Evolutionary conservation across 2,797 vertebrate species (phyloP), one percentile per base, ranked within the genome.

Genomic region (Heteromormyrus szaboi): DNA sequence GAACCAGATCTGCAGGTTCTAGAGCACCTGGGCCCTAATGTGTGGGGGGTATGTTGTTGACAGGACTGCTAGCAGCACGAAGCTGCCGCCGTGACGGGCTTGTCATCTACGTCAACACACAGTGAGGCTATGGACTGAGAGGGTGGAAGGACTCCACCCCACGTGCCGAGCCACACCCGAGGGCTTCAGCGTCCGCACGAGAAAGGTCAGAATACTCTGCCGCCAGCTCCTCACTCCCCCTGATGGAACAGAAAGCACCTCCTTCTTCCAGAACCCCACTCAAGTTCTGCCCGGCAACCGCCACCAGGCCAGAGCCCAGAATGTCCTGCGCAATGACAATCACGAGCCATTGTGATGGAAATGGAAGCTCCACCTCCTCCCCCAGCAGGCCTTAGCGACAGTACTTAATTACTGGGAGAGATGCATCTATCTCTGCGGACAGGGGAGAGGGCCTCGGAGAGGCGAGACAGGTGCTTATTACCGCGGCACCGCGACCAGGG

Each of bases 401-500:
- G 41, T 91, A 92, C 90, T 89, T 62, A 92, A 92, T 94, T 91
- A 93, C 91, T 88, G 90, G 91, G 89, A 91, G 91, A 46, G 41
- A 87, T 25, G 56, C 56, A 87, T 87, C 54, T 65, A 12, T 65
- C 86, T 25, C 54, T 22, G 86, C 3, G 54, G 56, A 22, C 56
- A 9, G 33, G 86, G 59, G n/a, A 19, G 85, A n/a, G 33, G 33
- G 33, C 6, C 11, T 76, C 2, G 29, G 54, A 33, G 53, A 89
- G 90, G 91, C 51, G 89, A 92, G 91, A 89, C 92, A 93, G 92
- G 90, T 88, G 93, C 89, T 93, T 92, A 92, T 94, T 94, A 94
- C 91, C 85, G 86, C 89, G 85, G 91, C 89, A 88, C 87, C 86
- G 89, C 65, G 90, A 91, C 90, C 90, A 91, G 91, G 91, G 17